Evolutionary conservation across 2,888 invertebrate species (phyloP), one percentile per base, ranked within the genome.

Genomic region (Drosophila melanocephala): DNA sequence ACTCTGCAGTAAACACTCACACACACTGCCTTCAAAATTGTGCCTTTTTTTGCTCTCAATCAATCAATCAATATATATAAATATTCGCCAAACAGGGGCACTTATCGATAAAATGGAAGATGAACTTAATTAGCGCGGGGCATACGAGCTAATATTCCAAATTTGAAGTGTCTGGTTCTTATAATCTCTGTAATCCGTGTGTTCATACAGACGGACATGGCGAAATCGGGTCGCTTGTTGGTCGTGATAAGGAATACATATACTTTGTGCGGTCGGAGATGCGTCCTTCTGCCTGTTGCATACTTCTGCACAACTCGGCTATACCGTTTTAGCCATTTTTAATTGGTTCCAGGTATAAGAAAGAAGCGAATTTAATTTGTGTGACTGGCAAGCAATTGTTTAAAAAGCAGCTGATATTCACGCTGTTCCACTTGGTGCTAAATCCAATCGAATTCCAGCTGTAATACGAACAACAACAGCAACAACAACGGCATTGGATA

Each of bases 341-440:
- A 51, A n/a, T 10, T 6, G 12, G 5, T 9, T 22, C 14, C 3
- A 3, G 22, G 16, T 22, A 22, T 22, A 14, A 9, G 22, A 22
- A 22, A 2, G 2, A 9, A 5, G 9, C 5, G 5, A 28, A 12
- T 28, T 10, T 19, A 6, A 1, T 22, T n/a, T 70, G 14, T n/a
- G 14, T 26, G 42, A n/a, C 26, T 39, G n/a, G n/a, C 30, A 50
- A 69, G 7, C 51, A 56, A 26, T 35, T 57, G 61, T 22, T 33
- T 26, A 39, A 16, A 69, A 66, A 69, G 63, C 77, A 79, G 80
- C 65, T 79, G 77, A 33, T 44, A 12, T 52, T 57, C 59, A 47
- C 59, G 33, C 68, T 68, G 63, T 22, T 12, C 30, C 37, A 35
- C 19, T 22, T 55, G 1, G 35, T 9, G 39, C 19, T 33, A 12